Evolutionary conservation across 1,140 invertebrate species (phyloP).

Genomic region (Hypothenemus hampei): DNA sequence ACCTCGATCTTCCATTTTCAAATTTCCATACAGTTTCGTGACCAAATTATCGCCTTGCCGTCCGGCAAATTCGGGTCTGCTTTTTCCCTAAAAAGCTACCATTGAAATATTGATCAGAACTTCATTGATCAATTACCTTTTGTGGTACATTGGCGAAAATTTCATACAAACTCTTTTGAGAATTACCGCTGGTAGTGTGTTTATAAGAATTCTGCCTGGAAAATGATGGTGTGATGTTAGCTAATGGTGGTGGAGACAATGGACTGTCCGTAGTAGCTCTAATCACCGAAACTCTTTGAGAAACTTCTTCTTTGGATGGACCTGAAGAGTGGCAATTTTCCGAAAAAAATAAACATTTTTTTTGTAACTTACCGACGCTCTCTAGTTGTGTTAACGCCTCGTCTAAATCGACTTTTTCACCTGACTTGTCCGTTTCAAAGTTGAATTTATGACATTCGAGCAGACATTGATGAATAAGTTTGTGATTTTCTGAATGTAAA

Average conservation of each 20-base stretch:
- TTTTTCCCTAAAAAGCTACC: slow-evolving; percentile 48
- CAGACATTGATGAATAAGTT: slow-evolving; percentile 75
- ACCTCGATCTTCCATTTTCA: slow-evolving; percentile 50
- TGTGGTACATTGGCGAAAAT: slow-evolving; percentile 53
- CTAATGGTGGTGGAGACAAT: slow-evolving; percentile 64
- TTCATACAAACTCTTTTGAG: slow-evolving; percentile 58
- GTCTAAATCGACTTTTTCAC: slow-evolving; percentile 59
- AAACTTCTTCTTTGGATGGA: slow-evolving; percentile 37
- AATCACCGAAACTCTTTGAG: slow-evolving; percentile 62
- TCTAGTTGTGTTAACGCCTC: slow-evolving; percentile 38
- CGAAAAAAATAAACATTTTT: too few relatives aligned
- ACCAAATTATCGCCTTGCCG: slow-evolving; percentile 60
- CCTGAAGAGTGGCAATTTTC: slow-evolving; percentile 29
- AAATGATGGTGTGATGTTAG: slow-evolving; percentile 39
- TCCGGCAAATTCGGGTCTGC: slow-evolving; percentile 74
- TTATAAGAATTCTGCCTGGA: slow-evolving; percentile 29
- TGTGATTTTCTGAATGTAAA: slow-evolving; percentile 61
- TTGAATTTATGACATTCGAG: slow-evolving; percentile 68
- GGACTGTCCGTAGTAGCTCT: slow-evolving; percentile 77
- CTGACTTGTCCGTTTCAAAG: slow-evolving; percentile 49
- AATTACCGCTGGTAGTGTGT: slow-evolving; percentile 35
- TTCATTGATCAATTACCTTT: slow-evolving; percentile 29
- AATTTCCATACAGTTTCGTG: slow-evolving; percentile 74
- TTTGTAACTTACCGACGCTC: slow-evolving; percentile 27
- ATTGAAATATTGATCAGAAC: background rate